These are phyloP conservation scores for Zaprionus davidi DNA, from an alignment of 1,140 invertebrate genomes.

Conservation along the genomic window DNA sequence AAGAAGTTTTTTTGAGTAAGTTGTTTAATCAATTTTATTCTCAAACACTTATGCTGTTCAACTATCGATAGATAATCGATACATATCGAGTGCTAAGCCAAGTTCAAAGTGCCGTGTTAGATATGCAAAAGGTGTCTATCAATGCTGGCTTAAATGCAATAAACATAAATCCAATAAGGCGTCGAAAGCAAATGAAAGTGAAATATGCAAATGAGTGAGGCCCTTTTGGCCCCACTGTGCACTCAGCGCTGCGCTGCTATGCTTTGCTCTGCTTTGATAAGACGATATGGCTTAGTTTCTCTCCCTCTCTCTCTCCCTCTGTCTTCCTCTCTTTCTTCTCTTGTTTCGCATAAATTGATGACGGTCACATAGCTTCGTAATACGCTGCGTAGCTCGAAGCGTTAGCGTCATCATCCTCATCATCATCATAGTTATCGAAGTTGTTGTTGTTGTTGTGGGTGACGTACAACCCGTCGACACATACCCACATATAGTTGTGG, in stretches of 20 bases:
- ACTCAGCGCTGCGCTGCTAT: not conserved
- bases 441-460: constrained; percentile 34
- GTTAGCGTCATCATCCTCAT: constrained; percentile 29
- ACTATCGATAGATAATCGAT: too few relatives aligned
- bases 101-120: not conserved
- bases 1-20: not conserved
- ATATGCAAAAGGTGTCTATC: not conserved
- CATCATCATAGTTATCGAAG: constrained; percentile 4
- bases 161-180: constrained; percentile 4
- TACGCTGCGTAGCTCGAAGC: constrained; percentile 32
- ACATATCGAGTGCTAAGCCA: not conserved
- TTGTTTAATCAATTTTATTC: not conserved
- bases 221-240: constrained; percentile 1
- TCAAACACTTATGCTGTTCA: not conserved
- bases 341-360: constrained; percentile 39
- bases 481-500: constrained; percentile 12
- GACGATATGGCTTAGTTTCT: constrained; percentile 1
- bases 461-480: constrained; percentile 29
- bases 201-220: not conserved
- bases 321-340: not conserved
- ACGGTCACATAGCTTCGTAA: constrained; percentile 42
- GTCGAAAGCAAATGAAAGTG: not conserved
- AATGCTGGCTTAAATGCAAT: not conserved
- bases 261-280: not conserved
- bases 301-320: not conserved